Evolutionary conservation across 2,888 invertebrate genomes (phyloP).

Genomic region (Labia minor): DNA sequence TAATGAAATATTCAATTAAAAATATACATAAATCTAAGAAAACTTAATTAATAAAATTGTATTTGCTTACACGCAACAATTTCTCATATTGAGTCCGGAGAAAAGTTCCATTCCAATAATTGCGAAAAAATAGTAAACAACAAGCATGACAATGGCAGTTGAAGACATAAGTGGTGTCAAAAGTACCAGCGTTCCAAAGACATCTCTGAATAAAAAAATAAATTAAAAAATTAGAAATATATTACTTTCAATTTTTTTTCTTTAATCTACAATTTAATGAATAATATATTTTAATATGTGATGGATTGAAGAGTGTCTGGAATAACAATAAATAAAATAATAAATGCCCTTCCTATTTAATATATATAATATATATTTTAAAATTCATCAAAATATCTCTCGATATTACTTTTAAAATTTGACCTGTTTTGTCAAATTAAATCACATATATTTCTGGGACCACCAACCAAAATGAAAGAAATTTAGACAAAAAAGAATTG

Average conservation of each 20-base stretch:
- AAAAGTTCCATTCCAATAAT: constrained; percentile 85
- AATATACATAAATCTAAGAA: background rate
- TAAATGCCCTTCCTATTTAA: no score
- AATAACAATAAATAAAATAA: no score
- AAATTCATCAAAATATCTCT: no score
- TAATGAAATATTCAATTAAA: background rate
- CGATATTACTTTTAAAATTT: no score
- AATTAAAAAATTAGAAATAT: constrained; percentile 16
- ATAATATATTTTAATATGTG: no score
- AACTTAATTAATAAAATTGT: background rate
- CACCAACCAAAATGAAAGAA: no score
- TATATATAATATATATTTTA: no score
- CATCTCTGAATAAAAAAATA: constrained; percentile 44
- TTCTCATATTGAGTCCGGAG: constrained; percentile 57
- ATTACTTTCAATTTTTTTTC: constrained; percentile 13
- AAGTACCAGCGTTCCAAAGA: constrained; percentile 70
- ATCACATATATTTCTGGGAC: no score
- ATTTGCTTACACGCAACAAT: constrained; percentile 78
- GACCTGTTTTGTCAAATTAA: no score
- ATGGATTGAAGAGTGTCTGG: no score
- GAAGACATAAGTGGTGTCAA: constrained; percentile 74
- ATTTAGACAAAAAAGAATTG: no score
- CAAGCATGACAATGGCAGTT: constrained; percentile 69
- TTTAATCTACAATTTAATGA: no score
- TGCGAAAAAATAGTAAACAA: constrained; percentile 80